phyloP scores from a whole-genome alignment of 2,888 invertebrate species.

The Teleiodes luculella region DNA sequence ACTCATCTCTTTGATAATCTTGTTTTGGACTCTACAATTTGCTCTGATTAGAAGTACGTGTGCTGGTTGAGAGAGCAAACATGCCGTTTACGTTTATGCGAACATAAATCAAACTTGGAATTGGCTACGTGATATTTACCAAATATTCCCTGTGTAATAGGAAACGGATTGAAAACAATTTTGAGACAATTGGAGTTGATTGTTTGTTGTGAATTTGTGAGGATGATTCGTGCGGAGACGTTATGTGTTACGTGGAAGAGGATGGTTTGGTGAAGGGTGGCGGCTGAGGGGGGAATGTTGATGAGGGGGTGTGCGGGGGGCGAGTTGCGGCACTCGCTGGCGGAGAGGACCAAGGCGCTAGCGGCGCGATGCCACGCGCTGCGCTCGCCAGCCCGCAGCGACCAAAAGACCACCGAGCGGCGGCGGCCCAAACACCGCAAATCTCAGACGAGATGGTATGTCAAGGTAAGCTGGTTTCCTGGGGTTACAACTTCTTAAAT shows the following conservation, averaged over 20 bases:
- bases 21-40: conserved; percentile 12
- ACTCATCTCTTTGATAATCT: conserved; percentile 36
- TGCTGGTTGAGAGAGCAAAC: not conserved
- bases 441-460: conserved; percentile 82
- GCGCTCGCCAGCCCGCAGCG: conserved; percentile 60
- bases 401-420: conserved; percentile 54
- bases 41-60: not conserved
- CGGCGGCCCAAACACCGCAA: conserved; percentile 66
- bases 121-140: conserved; percentile 28
- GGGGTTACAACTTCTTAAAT: too few relatives aligned
- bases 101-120: conserved; percentile 1
- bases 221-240: conserved; percentile 20
- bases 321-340: conserved; percentile 70
- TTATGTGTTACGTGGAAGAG: conserved; percentile 27
- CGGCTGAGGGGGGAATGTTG: conserved; percentile 63
- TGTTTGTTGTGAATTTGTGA: conserved; percentile 23
- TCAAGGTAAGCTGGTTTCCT: conserved; percentile 81
- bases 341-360: conserved; percentile 73
- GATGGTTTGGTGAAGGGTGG: conserved; percentile 38
- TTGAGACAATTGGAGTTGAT: conserved; percentile 10
- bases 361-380: conserved; percentile 71
- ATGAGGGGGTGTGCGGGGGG: conserved; percentile 70
- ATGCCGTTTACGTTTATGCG: not conserved
- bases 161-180: conserved; percentile 10
- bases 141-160: conserved; percentile 15